Percentiles rank a stretch among this genome's conserved stretches.
Evolutionary conservation across 1,140 invertebrate species (phyloP).

Genomic region (Nylanderia fulva): DNA sequence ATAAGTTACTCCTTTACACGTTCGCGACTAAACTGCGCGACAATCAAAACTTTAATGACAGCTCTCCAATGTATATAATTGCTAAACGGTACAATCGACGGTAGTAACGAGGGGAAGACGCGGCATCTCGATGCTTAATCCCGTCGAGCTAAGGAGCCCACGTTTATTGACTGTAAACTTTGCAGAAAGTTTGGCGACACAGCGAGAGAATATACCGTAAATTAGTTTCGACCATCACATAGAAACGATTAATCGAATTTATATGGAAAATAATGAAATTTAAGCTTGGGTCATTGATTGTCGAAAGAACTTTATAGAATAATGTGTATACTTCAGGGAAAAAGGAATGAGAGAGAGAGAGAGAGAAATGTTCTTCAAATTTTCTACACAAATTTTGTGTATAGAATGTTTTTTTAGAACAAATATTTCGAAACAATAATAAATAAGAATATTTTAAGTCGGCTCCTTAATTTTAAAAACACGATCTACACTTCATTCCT

Average conservation of each 20-base stretch:
- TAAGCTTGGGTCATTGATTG: slow-evolving; percentile 30
- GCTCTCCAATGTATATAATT: not conserved
- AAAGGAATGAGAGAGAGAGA: too few species aligned
- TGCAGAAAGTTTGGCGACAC: slow-evolving; percentile 39
- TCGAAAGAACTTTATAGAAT: not conserved
- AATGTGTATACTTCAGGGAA: not conserved
- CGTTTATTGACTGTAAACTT: slow-evolving; percentile 55
- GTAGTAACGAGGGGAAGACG: slow-evolving; percentile 27
- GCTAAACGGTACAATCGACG: slow-evolving; percentile 25
- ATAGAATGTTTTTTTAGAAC: not conserved
- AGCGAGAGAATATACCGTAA: slow-evolving; percentile 43
- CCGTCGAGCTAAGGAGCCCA: slow-evolving; percentile 21
- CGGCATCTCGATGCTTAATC: slow-evolving; percentile 22
- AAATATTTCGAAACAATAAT: too few species aligned
- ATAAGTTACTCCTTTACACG: slow-evolving; percentile 21
- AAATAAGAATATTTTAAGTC: not conserved
- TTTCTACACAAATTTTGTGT: not conserved
- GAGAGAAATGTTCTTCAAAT: slow-evolving; percentile 7
- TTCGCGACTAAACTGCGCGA: slow-evolving; percentile 8
- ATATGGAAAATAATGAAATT: slow-evolving; percentile 48
- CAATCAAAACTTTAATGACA: slow-evolving; percentile 36
- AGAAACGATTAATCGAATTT: slow-evolving; percentile 41
- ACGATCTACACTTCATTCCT: not conserved
- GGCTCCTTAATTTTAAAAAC: not conserved
- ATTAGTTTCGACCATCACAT: slow-evolving; percentile 39